Conservation (phyloP, 2,888 invertebrate species). For the Ornithoptera priamus region DNA sequence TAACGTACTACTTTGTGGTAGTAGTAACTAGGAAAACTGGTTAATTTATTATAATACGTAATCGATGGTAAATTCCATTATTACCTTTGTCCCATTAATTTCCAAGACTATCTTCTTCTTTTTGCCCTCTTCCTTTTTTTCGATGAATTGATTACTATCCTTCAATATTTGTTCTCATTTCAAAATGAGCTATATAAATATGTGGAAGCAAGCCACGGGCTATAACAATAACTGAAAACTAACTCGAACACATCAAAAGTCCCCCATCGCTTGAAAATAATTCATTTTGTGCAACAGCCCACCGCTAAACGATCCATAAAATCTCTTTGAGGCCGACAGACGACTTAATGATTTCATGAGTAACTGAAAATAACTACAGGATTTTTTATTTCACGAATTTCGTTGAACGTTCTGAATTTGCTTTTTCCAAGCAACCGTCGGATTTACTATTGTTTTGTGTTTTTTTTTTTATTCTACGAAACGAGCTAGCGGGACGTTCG, state of each 20-base stretch:
- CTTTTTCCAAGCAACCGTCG: too few species aligned
- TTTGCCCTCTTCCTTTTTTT: too few species aligned
- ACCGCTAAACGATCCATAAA: conserved; percentile 59
- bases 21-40: too few species aligned
- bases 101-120: too few species aligned
- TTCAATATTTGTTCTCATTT: not conserved
- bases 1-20: too few species aligned
- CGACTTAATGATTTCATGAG: conserved; percentile 52
- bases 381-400: conserved; percentile 33
- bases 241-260: conserved; percentile 42
- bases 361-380: conserved; percentile 33
- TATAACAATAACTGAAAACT: conserved; percentile 27
- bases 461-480: too few species aligned
- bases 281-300: conserved; percentile 49
- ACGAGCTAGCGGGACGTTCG: too few species aligned
- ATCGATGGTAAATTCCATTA: too few species aligned
- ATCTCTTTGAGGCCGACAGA: conserved; percentile 55
- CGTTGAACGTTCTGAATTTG: not conserved
- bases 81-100: too few species aligned
- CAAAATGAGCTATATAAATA: conserved; percentile 2
- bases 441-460: too few species aligned
- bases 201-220: conserved; percentile 36
- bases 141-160: too few species aligned
- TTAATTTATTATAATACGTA: too few species aligned
- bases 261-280: conserved; percentile 48